Base-by-base conservation (phyloP, 2,888 invertebrate genomes). In the Cheilosia vernalis region DNA sequence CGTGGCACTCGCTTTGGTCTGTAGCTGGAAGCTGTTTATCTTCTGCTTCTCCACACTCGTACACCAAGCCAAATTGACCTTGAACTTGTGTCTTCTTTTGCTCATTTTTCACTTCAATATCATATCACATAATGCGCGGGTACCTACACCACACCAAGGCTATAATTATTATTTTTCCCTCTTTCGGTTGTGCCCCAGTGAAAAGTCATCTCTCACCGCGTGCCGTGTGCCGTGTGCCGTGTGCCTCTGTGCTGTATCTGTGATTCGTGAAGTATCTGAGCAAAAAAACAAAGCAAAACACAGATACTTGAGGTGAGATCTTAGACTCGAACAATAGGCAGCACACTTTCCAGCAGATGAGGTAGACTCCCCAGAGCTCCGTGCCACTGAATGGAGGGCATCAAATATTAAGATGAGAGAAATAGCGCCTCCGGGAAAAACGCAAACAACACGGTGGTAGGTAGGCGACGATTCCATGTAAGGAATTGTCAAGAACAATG, bases 401-500 rank as follows among this genome's bases (percentile, higher is more conserved):
- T 37, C 60, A 63, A 47, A 64, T 53, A 76, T 64, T 80, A 70
- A 72, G 76, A 64, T 61, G 63, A 72, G 79, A 49, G 66, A 78
- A 58, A 61, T 47, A 70, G 19, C 37, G 64, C 74, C 73, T 58
- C 70, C 30, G 64, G 80, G 74, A 69, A 64, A 64, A 56, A 61
- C 30, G 47, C 37, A 19, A 66, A 21, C 6, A 53, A 55, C 66
- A 19, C 30, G 10, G 24, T 9, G 19, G 51, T 61, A 27, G 61
- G 60, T 37, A 37, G 37, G 37, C 37, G 37, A 37, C 13, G 58
- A 58, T 70, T 82, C 55, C 72, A 69, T 53, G 51, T 66, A 51
- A 37, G 64, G 51, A 81, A 67, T 72, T 76, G 80, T 72, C 80
- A 81, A 85, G 81, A 81, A 81, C 85, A 76, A 77, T 85, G 81